Evolutionary conservation across 2,888 invertebrate species (phyloP).

Genomic region (Physocephala rufipes): DNA sequence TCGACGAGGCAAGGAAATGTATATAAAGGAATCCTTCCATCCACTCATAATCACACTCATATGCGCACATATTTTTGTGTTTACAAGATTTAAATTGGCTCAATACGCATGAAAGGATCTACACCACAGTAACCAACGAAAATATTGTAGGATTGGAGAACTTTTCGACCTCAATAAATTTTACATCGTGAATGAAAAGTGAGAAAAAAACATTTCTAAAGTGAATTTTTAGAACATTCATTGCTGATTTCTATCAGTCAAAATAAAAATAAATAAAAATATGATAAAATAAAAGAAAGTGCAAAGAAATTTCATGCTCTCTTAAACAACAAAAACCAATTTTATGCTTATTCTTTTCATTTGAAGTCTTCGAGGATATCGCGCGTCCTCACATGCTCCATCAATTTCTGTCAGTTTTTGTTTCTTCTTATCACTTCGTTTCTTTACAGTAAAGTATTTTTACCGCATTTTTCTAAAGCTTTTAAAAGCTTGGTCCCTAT

Average conservation of each 20-base stretch:
- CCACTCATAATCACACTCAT: too few species aligned
- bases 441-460: too few species aligned
- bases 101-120: constrained; percentile 24
- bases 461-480: neutral
- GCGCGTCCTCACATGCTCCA: too few species aligned
- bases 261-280: neutral
- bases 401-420: too few species aligned
- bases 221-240: constrained; percentile 31
- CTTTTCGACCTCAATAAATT: constrained; percentile 2
- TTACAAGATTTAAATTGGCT: constrained; percentile 27
- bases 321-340: constrained; percentile 22
- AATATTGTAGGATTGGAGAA: too few species aligned
- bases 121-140: too few species aligned
- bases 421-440: too few species aligned
- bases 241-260: neutral
- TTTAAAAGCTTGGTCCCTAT: neutral
- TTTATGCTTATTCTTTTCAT: too few species aligned
- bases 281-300: constrained; percentile 18
- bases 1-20: too few species aligned
- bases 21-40: too few species aligned
- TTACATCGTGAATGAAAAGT: neutral
- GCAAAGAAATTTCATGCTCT: constrained; percentile 29
- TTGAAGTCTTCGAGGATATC: too few species aligned
- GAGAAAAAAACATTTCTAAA: constrained; percentile 16
- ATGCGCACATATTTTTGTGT: neutral